phyloP scores from a whole-genome alignment of 1,140 invertebrate species.

The Drosophila watanabei region DNA sequence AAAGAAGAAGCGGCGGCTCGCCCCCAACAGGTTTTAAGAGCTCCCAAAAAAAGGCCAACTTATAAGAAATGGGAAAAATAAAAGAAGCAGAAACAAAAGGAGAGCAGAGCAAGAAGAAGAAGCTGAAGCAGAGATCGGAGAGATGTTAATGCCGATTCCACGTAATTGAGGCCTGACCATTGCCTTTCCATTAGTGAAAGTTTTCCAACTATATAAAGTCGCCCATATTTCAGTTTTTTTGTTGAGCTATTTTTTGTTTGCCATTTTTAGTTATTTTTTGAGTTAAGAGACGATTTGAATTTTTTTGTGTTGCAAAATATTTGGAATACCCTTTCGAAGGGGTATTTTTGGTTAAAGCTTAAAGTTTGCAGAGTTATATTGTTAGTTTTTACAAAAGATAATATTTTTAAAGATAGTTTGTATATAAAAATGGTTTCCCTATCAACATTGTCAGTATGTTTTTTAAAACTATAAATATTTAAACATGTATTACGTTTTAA shows the following conservation, averaged over 20 bases:
- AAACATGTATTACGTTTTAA: no score
- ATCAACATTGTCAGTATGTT: background rate
- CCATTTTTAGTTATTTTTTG: conserved; percentile 53
- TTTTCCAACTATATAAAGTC: conserved; percentile 49
- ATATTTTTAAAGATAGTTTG: background rate
- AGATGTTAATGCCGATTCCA: conserved; percentile 71
- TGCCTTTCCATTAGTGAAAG: conserved; percentile 75
- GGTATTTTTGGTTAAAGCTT: background rate
- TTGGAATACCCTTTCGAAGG: conserved; percentile 1
- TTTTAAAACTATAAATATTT: background rate
- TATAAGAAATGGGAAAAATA: conserved; percentile 9
- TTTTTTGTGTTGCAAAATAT: conserved; percentile 23
- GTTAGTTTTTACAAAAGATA: no score
- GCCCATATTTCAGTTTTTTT: conserved; percentile 29
- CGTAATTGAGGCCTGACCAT: conserved; percentile 48
- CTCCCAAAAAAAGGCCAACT: conserved; percentile 24
- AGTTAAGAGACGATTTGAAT: conserved; percentile 32
- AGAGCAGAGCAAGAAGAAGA: conserved; percentile 36
- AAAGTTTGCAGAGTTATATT: background rate
- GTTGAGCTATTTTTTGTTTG: conserved; percentile 19
- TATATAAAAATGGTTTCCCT: background rate
- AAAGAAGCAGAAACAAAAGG: conserved; percentile 30
- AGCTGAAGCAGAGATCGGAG: conserved; percentile 22
- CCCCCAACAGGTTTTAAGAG: conserved; percentile 52
- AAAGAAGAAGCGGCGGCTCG: conserved; percentile 23